phyloP scores from a whole-genome alignment of 2,797 vertebrate species.

The Salmo trutta region DNA sequence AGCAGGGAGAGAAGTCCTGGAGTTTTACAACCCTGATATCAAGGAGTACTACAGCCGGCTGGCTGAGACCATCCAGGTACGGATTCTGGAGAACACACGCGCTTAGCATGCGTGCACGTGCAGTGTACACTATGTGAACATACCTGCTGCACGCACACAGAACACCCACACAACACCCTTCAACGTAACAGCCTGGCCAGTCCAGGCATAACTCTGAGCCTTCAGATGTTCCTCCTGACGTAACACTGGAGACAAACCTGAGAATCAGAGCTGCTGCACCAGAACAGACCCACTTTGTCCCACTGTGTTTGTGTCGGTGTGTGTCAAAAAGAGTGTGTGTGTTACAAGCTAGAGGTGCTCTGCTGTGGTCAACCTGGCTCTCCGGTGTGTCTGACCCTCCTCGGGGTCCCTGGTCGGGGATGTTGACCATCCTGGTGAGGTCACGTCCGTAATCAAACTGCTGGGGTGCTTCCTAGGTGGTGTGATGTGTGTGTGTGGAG shows the following conservation, averaged over 20 bases:
- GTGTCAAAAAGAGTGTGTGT: not conserved
- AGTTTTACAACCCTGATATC: conserved; percentile 70
- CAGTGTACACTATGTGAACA: too few relatives aligned
- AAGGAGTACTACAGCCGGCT: conserved; percentile 75
- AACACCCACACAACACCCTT: not conserved
- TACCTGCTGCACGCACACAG: not conserved
- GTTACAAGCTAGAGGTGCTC: conserved; percentile 37
- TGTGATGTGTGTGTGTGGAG: conserved; percentile 31
- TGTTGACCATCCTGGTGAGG: conserved; percentile 57
- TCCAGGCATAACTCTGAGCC: conserved; percentile 53
- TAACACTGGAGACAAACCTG: conserved; percentile 58
- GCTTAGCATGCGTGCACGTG: too few relatives aligned
- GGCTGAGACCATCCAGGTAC: conserved; percentile 74
- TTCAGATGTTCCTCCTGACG: conserved; percentile 67
- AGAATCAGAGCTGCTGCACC: conserved; percentile 49
- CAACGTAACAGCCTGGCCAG: not conserved
- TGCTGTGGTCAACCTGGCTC: conserved; percentile 66
- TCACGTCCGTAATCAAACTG: conserved; percentile 75
- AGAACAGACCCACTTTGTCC: conserved; percentile 62
- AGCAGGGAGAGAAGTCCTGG: conserved; percentile 43
- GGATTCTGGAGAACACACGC: conserved; percentile 1
- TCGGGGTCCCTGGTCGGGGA: conserved; percentile 50
- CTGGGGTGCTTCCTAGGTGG: conserved; percentile 74
- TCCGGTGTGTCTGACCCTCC: conserved; percentile 71
- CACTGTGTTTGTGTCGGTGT: too few relatives aligned